Evolutionary conservation across 2,113 vertebrate genomes (phyloP), one percentile per base, ranked within the genome.

Genomic region (Hymenochirus boettgeri): DNA sequence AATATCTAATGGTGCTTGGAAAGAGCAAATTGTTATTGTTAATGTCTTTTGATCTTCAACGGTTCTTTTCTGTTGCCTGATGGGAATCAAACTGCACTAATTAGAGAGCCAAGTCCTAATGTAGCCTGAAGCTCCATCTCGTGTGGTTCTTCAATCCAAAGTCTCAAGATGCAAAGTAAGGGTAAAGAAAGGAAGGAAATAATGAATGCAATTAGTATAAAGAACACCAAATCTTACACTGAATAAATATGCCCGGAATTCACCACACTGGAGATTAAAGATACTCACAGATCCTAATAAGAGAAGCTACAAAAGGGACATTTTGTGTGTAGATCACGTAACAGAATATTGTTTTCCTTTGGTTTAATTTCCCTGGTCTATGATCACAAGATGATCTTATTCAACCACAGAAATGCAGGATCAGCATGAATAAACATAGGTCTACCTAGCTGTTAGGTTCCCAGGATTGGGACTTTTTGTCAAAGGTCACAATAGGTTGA

Each of bases 1-100:
- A 46, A 21, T 23, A 63, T 33, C 39, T 63, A 19, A n/a, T 55
- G 42, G 35, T 55, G 35, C 50, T 56, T 56, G 42, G 25, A 29
- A 51, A 17, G 56, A 53, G 37, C 42, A 58, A 37, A 58, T 51
- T 58, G 17, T 50, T 51, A 51, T 59, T 10, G 39, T 66, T 51
- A 52, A 47, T n/a, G 65, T 23, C 33, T 42, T 69, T 69, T 69
- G 65, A 69, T 60, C 46, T 67, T 17, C 63, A 51, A 5, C 31
- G 23, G 23, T 53, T 39, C 31, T 42, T 27, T 52, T 23, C 12
- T 27, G 18, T 25, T 21, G 33, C 27, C 27, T 18, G 15, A 35
- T 22, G 47, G 18, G 8, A 51, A 21, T n/a, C 21, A 58, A 33
- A 21, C 56, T 19, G 39, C 47, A 27, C 46, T 67, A 69, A 69